Evolutionary conservation across 1,140 invertebrate species (phyloP).

Genomic region (Solenopsis invicta): DNA sequence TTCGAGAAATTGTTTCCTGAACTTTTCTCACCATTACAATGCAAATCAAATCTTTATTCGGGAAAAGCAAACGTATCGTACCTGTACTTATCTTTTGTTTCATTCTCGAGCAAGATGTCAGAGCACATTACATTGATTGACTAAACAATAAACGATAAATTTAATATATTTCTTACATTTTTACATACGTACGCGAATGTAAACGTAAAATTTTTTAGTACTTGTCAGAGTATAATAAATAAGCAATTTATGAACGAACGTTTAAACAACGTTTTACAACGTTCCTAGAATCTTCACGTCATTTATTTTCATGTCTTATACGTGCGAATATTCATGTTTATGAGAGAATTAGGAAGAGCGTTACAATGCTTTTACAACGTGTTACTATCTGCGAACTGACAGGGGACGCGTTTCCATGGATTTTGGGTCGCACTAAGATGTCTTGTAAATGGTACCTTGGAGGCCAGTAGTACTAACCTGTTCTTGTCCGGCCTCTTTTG

Average conservation of each 20-base stretch:
- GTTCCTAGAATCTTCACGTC: neutral
- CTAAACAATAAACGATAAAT: constrained; percentile 20
- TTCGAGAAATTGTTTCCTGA: constrained; percentile 39
- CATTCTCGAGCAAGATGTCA: neutral
- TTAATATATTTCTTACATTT: neutral
- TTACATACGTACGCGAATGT: neutral
- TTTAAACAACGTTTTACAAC: neutral
- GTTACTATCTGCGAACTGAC: constrained; percentile 64
- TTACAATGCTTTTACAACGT: constrained; percentile 56
- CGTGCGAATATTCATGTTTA: neutral
- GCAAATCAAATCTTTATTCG: constrained; percentile 36
- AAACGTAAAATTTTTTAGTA: neutral
- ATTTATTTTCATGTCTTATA: neutral
- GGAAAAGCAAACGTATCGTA: constrained; percentile 27
- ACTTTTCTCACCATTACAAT: neutral
- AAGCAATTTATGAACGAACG: neutral
- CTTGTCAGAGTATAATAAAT: neutral
- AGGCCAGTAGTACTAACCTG: constrained; percentile 65
- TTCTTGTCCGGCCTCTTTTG: constrained; percentile 60
- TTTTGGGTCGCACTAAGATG: constrained; percentile 67
- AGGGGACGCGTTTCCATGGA: constrained; percentile 66
- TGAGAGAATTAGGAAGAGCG: constrained; percentile 42
- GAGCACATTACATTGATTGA: neutral
- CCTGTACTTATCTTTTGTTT: neutral
- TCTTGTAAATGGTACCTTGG: constrained; percentile 64